Percentiles rank a stretch among this genome's conserved stretches.
Evolutionary conservation across 1,140 invertebrate species (phyloP).

Genomic region (Panagrolaimus sp.): DNA sequence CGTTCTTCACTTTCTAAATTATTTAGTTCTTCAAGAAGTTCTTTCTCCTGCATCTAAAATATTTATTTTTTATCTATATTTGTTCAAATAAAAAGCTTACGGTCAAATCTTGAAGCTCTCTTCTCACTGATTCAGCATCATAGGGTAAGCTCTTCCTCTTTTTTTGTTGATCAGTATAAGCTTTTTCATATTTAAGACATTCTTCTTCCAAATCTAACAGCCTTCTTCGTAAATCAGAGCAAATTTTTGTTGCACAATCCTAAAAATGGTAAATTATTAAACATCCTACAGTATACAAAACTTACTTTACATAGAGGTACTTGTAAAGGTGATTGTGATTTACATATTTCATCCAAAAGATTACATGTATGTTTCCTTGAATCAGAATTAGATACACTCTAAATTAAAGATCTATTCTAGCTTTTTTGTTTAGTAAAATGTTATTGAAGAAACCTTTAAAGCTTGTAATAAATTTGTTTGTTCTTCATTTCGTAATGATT

Average conservation of each 20-base stretch:
- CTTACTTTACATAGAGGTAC: neutral
- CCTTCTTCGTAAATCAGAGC: neutral
- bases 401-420: neutral
- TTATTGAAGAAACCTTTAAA: too few relatives aligned
- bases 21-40: slow-evolving; percentile 30
- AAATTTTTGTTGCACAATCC: neutral
- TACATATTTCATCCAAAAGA: neutral
- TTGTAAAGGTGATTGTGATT: neutral
- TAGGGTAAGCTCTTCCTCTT: neutral
- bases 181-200: neutral
- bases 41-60: slow-evolving; percentile 42
- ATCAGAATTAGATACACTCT: slow-evolving; percentile 7
- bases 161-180: neutral
- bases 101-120: slow-evolving; percentile 32
- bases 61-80: slow-evolving; percentile 16
- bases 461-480: too few relatives aligned
- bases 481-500: too few relatives aligned
- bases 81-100: slow-evolving; percentile 19
- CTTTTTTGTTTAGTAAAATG: too few relatives aligned
- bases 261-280: neutral
- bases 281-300: neutral
- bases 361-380: neutral
- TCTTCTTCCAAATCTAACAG: neutral
- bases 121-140: neutral
- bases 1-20: slow-evolving; percentile 33